Conservation (phyloP, 2,888 invertebrate genomes). For the Cheilosia scutellata region DNA sequence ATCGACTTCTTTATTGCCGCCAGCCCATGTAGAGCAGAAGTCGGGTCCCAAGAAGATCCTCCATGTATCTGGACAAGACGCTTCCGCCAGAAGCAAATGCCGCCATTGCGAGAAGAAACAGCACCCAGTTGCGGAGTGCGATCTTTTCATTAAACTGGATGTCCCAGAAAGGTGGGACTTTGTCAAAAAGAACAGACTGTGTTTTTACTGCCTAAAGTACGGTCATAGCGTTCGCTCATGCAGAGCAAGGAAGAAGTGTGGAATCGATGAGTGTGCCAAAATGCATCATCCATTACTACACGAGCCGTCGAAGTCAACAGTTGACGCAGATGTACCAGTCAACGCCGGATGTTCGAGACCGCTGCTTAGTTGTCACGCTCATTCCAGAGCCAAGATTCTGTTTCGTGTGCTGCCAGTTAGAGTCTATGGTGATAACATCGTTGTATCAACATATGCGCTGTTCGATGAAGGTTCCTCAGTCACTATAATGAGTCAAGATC, state of each 20-base stretch:
- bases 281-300: constrained; percentile 56
- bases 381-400: constrained; percentile 36
- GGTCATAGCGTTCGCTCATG: constrained; percentile 38
- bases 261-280: constrained; percentile 30
- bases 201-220: constrained; percentile 34
- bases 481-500: constrained; percentile 44
- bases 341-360: constrained; percentile 4
- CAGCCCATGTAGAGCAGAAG: too few relatives aligned
- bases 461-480: constrained; percentile 60
- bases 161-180: constrained; percentile 45
- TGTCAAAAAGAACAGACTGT: constrained; percentile 44
- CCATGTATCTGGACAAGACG: constrained; percentile 2
- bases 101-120: constrained; percentile 32
- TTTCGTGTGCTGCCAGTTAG: constrained; percentile 53
- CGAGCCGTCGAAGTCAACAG: constrained; percentile 10
- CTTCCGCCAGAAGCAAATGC: constrained; percentile 35
- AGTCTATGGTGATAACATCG: constrained; percentile 34
- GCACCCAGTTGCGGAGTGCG: constrained; percentile 39
- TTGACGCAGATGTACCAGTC: neutral
- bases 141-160: constrained; percentile 20
- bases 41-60: too few relatives aligned
- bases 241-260: constrained; percentile 31
- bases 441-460: constrained; percentile 48
- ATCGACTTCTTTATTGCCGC: too few relatives aligned
- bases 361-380: constrained; percentile 21